phyloP scores from a whole-genome alignment of 2,888 invertebrate species.

The Caenorhabditis sp. region DNA sequence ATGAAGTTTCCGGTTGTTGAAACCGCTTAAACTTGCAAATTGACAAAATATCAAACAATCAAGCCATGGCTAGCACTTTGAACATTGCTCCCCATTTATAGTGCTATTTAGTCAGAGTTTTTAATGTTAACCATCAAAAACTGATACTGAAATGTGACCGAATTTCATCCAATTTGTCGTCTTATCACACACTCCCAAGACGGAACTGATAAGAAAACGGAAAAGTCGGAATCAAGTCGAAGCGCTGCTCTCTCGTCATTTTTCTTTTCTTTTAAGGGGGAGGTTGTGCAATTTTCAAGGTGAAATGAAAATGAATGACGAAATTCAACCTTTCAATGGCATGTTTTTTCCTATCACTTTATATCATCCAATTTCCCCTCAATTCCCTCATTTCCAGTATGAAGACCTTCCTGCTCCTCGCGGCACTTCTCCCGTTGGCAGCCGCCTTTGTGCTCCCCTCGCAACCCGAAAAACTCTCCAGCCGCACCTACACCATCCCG shows the following conservation, averaged over 20 bases:
- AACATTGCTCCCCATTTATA: neutral
- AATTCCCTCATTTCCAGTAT: slow-evolving; percentile 42
- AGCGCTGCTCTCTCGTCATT: slow-evolving; percentile 19
- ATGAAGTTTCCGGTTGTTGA: no score
- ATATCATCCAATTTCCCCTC: no score
- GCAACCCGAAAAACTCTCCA: slow-evolving; percentile 5
- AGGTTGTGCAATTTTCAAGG: no score
- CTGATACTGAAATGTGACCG: neutral
- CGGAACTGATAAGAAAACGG: no score
- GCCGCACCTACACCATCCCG: slow-evolving; percentile 54
- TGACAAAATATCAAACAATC: no score
- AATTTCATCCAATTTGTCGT: neutral
- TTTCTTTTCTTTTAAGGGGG: slow-evolving; percentile 1
- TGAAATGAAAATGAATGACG: neutral
- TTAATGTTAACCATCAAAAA: neutral
- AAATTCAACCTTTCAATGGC: slow-evolving; percentile 23
- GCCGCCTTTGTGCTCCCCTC: slow-evolving; percentile 37
- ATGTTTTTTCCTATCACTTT: no score
- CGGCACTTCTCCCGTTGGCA: slow-evolving; percentile 34
- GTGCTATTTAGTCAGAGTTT: no score
- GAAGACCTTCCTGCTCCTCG: slow-evolving; percentile 37
- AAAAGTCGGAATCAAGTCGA: no score
- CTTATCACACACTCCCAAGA: neutral
- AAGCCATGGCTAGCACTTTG: no score
- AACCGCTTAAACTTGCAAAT: no score